Conservation (phyloP, 2,888 invertebrate species). For the Melieria crassipennis region DNA sequence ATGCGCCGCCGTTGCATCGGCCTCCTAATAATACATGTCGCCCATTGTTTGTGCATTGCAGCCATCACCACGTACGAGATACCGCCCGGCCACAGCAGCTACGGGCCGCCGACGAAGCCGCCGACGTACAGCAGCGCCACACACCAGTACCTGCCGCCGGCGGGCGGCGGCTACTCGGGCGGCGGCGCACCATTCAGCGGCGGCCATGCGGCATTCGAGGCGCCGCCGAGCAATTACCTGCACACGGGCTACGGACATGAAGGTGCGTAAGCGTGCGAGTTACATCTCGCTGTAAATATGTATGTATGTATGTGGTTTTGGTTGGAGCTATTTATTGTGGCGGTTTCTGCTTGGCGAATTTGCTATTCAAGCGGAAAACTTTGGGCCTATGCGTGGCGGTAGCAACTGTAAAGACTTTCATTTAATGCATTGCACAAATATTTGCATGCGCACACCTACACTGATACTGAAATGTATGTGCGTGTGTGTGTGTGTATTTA, state of each 20-base stretch:
- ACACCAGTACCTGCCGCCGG: constrained; percentile 61
- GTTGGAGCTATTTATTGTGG: neutral
- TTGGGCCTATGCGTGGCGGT: no score
- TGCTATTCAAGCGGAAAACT: no score
- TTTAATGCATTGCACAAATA: no score
- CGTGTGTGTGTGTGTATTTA: no score
- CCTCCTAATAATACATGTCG: no score
- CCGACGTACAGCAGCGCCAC: constrained; percentile 61
- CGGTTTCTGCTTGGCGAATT: no score
- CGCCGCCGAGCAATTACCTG: constrained; percentile 60
- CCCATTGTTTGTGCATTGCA: constrained; percentile 39
- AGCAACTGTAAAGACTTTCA: no score
- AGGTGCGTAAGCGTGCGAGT: constrained; percentile 51
- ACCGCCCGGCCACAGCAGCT: constrained; percentile 57
- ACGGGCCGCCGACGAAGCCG: constrained; percentile 64
- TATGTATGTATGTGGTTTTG: constrained; percentile 1
- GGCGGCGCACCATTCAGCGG: constrained; percentile 60
- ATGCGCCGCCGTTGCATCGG: no score
- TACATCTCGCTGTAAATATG: constrained; percentile 37
- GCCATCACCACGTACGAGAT: constrained; percentile 64
- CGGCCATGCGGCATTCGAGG: constrained; percentile 63
- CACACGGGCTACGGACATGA: constrained; percentile 61
- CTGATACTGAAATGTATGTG: no score
- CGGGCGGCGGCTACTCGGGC: constrained; percentile 49
- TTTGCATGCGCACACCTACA: no score